Evolutionary conservation across 2,797 vertebrate genomes (phyloP), one percentile per base, ranked within the genome.

Genomic region (Lepus oiostolus): DNA sequence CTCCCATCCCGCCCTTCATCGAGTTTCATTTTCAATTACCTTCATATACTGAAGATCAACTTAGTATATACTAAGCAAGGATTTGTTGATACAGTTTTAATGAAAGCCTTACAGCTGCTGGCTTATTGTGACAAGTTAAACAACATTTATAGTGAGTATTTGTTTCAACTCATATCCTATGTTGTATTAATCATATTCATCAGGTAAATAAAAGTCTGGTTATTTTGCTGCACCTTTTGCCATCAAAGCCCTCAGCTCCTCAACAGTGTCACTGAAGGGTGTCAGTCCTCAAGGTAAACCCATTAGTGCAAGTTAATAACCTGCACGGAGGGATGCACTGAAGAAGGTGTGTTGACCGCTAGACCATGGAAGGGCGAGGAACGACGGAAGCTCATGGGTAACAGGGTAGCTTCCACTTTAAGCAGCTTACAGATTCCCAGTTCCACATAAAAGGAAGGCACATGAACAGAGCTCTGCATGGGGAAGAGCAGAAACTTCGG

Each of bases 101-200:
- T 9, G 30, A 30, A 16, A 77, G 76, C 5, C 30, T 58, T 62
- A 63, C 3, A 67, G 35, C 12, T 91, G 35, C 54, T 67, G 32
- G 24, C 24, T 90, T 93, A 71, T 68, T 75, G 35, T 93, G 62
- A 19, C 62, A 91, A 93, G 63, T 4, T 38, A 32, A 91, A 63
- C 13, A 13, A 76, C 91, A 81, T 72, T 71, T 32, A 71, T 0
- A 79, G 38, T 30, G 83, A 11, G 22, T 80, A 47, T 30, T 28
- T 92, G 42, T 9, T 2, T 83, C 58, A 65, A 32, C 13, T 74
- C 52, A 10, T 4, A 76, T 35, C 14, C 67, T 21, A 58, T 58
- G 54, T 58, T 58, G 54, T 30, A 79, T 30, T 26, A 76, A 32
- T 60, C 50, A 77, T 0, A 82, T 74, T 52, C 7, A 83, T 82